A percentile compares a stretch with the other conserved stretches of the same genome.
phyloP scores from a whole-genome alignment of 2,113 vertebrate species.

The Corythaixoides concolor region DNA sequence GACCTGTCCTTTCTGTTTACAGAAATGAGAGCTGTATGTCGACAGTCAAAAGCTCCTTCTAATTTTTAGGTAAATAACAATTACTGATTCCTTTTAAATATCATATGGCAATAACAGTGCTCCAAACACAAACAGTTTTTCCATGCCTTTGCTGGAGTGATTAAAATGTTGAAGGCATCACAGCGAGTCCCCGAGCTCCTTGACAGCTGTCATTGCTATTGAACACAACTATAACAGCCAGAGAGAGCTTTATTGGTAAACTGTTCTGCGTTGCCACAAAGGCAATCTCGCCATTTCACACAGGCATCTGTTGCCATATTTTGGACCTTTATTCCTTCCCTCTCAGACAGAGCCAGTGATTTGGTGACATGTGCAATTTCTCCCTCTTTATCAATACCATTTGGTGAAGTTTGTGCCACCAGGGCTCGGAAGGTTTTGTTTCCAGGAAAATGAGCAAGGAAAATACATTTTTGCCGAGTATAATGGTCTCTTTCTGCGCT shows the following conservation, averaged over 20 bases:
- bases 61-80: conserved; percentile 60
- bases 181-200: conserved; percentile 69
- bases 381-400: not conserved
- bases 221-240: conserved; percentile 67
- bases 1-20: not conserved
- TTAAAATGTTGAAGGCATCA: conserved; percentile 74
- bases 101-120: not conserved
- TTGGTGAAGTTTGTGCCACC: conserved; percentile 3
- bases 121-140: conserved; percentile 47
- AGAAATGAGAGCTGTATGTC: not conserved
- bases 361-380: conserved; percentile 2
- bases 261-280: conserved; percentile 52
- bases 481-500: conserved; percentile 56
- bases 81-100: conserved; percentile 24
- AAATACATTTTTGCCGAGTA: conserved; percentile 56
- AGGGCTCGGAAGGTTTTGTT: conserved; percentile 38
- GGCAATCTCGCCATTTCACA: conserved; percentile 31
- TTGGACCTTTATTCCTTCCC: conserved; percentile 31
- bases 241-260: conserved; percentile 73
- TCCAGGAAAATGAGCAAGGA: conserved; percentile 58
- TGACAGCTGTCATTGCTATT: conserved; percentile 78
- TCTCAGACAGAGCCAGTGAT: not conserved
- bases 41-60: conserved; percentile 21
- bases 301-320: conserved; percentile 71
- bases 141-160: conserved; percentile 66